These are phyloP conservation scores for Xiphophorus birchmanni DNA, from an alignment of 2,797 vertebrate genomes.

Conservation along the genomic window DNA sequence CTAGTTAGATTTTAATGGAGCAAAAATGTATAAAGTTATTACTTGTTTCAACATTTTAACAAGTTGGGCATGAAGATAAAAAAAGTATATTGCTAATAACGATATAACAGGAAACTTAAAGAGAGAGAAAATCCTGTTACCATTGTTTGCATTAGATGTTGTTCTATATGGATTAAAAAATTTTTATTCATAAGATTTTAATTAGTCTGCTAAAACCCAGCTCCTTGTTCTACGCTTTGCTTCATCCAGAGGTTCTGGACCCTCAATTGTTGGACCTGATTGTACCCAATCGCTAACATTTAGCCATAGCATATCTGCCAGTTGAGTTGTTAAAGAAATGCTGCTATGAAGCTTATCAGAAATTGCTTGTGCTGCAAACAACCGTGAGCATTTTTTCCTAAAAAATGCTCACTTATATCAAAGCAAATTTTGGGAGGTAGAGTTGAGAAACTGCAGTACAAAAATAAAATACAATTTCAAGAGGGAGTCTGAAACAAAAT, in stretches of 20 bases:
- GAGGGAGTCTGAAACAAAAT: too few relatives aligned
- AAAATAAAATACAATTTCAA: too few relatives aligned
- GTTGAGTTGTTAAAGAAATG: too few relatives aligned
- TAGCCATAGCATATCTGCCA: neutral
- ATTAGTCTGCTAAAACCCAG: too few relatives aligned
- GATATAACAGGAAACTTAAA: neutral
- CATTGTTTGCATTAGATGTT: neutral
- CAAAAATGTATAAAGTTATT: neutral
- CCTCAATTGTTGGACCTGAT: neutral
- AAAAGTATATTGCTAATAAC: neutral
- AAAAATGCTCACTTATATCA: too few relatives aligned
- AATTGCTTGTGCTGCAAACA: neutral
- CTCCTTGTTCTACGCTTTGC: too few relatives aligned
- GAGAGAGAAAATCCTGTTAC: neutral
- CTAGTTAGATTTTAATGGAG: neutral
- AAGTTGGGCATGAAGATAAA: neutral
- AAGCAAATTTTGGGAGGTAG: too few relatives aligned
- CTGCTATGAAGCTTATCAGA: neutral
- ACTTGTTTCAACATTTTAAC: neutral
- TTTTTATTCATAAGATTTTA: neutral
- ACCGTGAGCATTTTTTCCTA: too few relatives aligned
- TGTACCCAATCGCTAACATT: neutral
- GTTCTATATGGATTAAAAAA: neutral
- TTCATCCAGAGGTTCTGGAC: too few relatives aligned
- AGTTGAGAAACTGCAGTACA: too few relatives aligned